These are phyloP conservation scores for Lutjanus argentimaculatus DNA, from an alignment of 2,797 vertebrate genomes.

Conservation along the genomic window DNA sequence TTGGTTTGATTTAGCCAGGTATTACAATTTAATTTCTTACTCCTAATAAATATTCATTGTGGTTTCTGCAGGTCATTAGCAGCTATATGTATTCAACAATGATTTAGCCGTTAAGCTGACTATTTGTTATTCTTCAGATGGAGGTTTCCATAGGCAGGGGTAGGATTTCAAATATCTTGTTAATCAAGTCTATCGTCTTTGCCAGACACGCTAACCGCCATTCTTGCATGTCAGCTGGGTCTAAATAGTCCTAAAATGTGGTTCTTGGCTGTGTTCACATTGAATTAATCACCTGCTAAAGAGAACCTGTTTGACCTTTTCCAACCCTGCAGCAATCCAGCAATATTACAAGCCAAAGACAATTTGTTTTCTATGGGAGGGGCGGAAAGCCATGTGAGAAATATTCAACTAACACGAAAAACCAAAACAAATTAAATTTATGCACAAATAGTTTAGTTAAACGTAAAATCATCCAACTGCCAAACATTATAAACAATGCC, in stretches of 20 bases:
- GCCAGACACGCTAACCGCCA: conserved; percentile 35
- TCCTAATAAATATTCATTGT: conserved; percentile 4
- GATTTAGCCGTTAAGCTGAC: conserved; percentile 22
- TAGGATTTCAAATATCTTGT: conserved; percentile 34
- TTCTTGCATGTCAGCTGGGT: conserved; percentile 36
- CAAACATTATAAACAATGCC: conserved; percentile 24
- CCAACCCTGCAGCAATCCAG: conserved; percentile 18
- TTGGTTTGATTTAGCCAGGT: neutral
- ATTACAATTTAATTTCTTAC: conserved; percentile 16
- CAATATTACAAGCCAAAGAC: conserved; percentile 9
- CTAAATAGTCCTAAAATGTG: conserved; percentile 47
- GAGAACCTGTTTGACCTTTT: conserved; percentile 44
- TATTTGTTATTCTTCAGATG: conserved; percentile 36
- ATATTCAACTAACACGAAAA: conserved; percentile 31
- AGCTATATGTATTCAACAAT: neutral
- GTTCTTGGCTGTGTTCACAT: conserved; percentile 48
- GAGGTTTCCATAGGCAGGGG: conserved; percentile 27
- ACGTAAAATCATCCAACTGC: conserved; percentile 3
- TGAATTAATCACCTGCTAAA: conserved; percentile 55
- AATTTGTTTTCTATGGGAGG: neutral
- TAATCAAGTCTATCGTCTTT: conserved; percentile 45
- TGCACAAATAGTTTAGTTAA: conserved; percentile 8
- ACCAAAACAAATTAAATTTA: conserved; percentile 10
- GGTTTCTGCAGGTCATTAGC: conserved; percentile 28
- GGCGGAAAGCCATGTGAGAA: conserved; percentile 17